phyloP scores from a whole-genome alignment of 2,888 invertebrate genomes.

The Coelogynopora nodosa region DNA sequence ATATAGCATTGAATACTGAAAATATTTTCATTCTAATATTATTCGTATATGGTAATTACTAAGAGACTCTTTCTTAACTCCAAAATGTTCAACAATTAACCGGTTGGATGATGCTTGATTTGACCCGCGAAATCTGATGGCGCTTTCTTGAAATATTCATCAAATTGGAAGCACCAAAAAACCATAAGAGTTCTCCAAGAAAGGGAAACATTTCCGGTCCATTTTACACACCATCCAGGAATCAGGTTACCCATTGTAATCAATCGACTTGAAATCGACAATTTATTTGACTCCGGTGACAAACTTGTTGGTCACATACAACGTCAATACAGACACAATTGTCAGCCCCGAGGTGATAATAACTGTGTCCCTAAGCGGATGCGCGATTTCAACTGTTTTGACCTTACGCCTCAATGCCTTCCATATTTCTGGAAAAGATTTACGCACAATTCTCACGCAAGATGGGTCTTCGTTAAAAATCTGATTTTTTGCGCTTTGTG shows the following conservation, averaged over 20 bases:
- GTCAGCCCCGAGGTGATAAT: background rate
- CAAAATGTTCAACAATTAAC: background rate
- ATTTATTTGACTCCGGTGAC: conserved; percentile 15
- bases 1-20: too few species aligned
- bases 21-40: too few species aligned
- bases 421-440: background rate
- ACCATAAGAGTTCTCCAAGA: background rate
- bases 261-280: conserved; percentile 6
- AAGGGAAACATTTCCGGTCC: conserved; percentile 4
- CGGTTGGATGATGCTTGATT: conserved; percentile 28
- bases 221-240: background rate
- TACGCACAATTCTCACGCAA: background rate
- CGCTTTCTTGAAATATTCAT: background rate
- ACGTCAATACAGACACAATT: background rate
- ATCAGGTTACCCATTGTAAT: conserved; percentile 6
- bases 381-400: background rate
- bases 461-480: background rate
- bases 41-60: background rate
- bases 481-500: background rate
- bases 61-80: background rate
- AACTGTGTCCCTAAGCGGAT: background rate
- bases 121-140: conserved; percentile 23
- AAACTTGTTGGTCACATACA: background rate
- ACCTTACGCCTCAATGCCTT: conserved; percentile 25
- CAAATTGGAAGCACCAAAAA: background rate